phyloP scores from a whole-genome alignment of 2,113 vertebrate species.

The Anguilla rostrata region DNA sequence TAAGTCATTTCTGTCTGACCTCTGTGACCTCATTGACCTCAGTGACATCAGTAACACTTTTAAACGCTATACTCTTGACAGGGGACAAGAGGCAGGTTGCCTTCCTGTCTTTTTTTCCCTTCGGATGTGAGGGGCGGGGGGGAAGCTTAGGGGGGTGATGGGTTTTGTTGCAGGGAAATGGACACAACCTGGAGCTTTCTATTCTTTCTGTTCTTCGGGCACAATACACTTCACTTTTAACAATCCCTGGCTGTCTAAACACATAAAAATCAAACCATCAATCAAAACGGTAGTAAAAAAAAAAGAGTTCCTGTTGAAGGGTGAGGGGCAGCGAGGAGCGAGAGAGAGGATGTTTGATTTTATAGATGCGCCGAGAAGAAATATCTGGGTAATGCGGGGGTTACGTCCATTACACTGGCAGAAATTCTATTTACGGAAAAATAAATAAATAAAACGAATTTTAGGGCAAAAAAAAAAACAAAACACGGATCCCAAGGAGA shows the following conservation, averaged over 20 bases:
- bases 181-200: background rate
- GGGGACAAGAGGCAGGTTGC: too few species aligned
- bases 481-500: background rate
- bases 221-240: background rate
- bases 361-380: background rate
- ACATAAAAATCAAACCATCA: slow-evolving; percentile 40
- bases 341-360: background rate
- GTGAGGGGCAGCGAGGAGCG: background rate
- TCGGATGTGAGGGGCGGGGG: too few species aligned
- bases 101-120: background rate
- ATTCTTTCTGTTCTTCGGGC: background rate
- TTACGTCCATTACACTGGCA: background rate
- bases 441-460: background rate
- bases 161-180: background rate
- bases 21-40: background rate
- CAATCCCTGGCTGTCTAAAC: background rate
- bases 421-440: background rate
- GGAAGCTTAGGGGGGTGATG: background rate
- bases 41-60: too few species aligned
- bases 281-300: slow-evolving; percentile 49
- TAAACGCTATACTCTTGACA: too few species aligned
- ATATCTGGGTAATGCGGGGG: background rate
- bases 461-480: background rate
- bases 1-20: background rate
- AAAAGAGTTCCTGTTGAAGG: slow-evolving; percentile 31